Base-by-base conservation (phyloP, 2,888 invertebrate species). In the Amorpha juglandis region DNA sequence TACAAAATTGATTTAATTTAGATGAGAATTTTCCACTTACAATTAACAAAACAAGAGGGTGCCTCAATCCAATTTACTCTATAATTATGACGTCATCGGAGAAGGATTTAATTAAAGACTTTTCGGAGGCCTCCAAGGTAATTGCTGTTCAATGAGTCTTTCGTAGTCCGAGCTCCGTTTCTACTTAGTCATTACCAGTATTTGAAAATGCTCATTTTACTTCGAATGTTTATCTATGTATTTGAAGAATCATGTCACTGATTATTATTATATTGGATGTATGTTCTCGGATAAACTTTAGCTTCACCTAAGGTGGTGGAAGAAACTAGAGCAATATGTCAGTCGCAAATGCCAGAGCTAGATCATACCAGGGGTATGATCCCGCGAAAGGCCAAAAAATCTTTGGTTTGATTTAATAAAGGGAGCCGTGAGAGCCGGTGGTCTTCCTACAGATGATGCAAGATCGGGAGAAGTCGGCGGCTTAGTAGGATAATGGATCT, bases 81-180 rank as follows among this genome's bases (percentile, higher is more conserved):
- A 88, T 92, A 91, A 93, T 93, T 92, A 92, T 92, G 89, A 91
- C 90, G 92, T 92, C 91, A 93, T 90, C 84, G 89, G 92, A 93
- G 92, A 91, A 89, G 92, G 91, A 91, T 92, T 92, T 92, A 93
- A 93, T 93, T 92, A 93, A 89, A 93, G 92, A 83, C 86, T 91
- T 89, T 89, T 87, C 84, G 85, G 86, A 90, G 89, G 90, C 90
- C 90, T 90, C 82, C 81, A 74, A 86, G 88, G 90, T 92, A 92
- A 92, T 92, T 92, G 91, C 79, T 90, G 91, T 90, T 92, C 92
- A 90, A 92, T 93, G 91, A 88, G 86, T 85, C 90, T 90, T 90
- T 91, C 83, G 92, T 91, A 91, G 89, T 89, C 86, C 83, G 91
- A 92, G 80, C 78, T 78, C 76, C 78, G 81, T 80, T 86, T 81